Evolutionary conservation across 1,140 invertebrate species (phyloP), one percentile per base, ranked within the genome.

Genomic region (Homarus americanus): DNA sequence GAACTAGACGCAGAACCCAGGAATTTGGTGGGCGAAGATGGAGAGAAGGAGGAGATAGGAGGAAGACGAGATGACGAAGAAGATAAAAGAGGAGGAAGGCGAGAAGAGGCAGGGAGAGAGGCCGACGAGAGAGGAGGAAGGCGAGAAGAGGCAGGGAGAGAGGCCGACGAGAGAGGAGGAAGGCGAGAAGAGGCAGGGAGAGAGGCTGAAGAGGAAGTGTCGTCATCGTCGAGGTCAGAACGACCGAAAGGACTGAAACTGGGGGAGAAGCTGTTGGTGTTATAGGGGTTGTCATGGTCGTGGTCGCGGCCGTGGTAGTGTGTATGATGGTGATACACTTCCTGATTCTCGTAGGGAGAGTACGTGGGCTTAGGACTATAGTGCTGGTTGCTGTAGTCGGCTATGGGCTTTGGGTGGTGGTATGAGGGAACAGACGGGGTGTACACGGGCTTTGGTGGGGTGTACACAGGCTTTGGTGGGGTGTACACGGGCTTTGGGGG

Each of bases 281-380:
- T n/a, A 28, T 40, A 28, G 87, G 40, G 12, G 82, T 91, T 49
- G 41, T 79, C 49, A 17, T 69, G 80, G 28, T 84, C 44, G 72
- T 91, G 82, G 36, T 80, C 36, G 40, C 86, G 89, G 75, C 28
- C 79, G 89, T 91, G 89, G 32, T 82, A 79, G 83, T 91, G 89
- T 38, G 85, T 69, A 82, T 91, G 89, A 58, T 85, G 82, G 89
- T 85, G 82, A 24, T 79, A 9, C 36, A 69, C 17, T 20, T 15
- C 12, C 12, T 34, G 34, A 82, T 44, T 28, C 63, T 76, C 38
- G 80, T 82, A 7, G 28, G 24, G 63, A 36, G 58, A 7, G 41
- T 72, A 36, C 44, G 49, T 10, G 2, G 79, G 79, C 49, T 63
- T 24, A 32, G 72, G 72, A n/a, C 12, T 24, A 34, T 9, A 9